Evolutionary conservation across 1,140 invertebrate species (phyloP), one percentile per base, ranked within the genome.

Genomic region (Drosophila parvula): DNA sequence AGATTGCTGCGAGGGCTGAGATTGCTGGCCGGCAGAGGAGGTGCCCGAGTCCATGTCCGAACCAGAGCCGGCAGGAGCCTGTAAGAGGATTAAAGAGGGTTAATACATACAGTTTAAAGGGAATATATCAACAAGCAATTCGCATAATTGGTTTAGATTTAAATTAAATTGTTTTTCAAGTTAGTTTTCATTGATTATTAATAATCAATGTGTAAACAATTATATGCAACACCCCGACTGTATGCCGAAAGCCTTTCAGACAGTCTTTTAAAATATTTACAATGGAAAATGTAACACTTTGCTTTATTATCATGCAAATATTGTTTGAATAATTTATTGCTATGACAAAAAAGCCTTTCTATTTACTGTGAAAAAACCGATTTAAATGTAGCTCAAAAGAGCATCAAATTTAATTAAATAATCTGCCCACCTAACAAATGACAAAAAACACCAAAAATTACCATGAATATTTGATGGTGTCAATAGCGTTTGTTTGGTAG

Each of bases 11-110:
- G 60, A 59, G 16, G 53, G 56, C 14, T 70, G 70, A 14, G 67
- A 69, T 45, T 74, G 81, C 48, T 81, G 83, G 3, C 75, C 79
- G 4, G 83, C 83, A 3, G 79, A 70, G 14, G 82, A 92, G 36
- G 88, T 81, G 48, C 85, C 83, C 14, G 90, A 91, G 50, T 91
- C 90, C 56, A 77, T 83, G 28, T 91, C 90, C 8, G 86, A 74
- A 5, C 57, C 64, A 5, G 83, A 77, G 22, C 74, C 78, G 9
- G 59, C 53, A 27, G 74, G 56, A 3, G 68, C 53, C 81, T 88
- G 22, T 11, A 32, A 53, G 22, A 11, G 18, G 18, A 2, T 45
- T 8, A 43, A 8, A 9, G 0, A 0, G 12, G 7, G 22, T 47
- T 50, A 30, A 9, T n/a, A 1, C 14, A 0, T 14, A 18, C n/a